Conservation (phyloP, 2,113 vertebrate species). For the Anhinga anhinga region DNA sequence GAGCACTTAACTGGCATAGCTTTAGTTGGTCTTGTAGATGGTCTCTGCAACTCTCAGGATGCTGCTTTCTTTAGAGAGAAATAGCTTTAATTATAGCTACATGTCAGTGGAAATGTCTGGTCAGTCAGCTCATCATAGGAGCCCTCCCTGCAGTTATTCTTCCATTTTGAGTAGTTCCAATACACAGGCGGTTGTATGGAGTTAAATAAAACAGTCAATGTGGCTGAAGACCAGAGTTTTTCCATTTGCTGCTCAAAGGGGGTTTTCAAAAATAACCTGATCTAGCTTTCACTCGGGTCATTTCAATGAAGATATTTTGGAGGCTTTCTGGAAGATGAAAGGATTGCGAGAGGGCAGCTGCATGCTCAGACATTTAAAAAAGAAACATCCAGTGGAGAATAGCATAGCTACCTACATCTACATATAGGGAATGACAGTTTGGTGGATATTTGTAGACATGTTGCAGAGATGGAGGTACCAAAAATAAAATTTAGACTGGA, state of each 20-base stretch:
- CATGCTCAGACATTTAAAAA: not conserved
- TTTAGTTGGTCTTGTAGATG: not conserved
- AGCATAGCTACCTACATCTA: not conserved
- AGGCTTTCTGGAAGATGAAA: not conserved
- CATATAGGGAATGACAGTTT: not conserved
- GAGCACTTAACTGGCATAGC: not conserved
- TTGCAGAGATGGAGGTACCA: not conserved
- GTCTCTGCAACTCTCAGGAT: not conserved
- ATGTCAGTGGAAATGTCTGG: not conserved
- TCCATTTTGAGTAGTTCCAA: not conserved
- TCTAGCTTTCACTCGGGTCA: not conserved
- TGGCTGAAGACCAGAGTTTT: not conserved
- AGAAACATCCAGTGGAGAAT: fast-evolving
- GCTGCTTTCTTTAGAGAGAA: not conserved
- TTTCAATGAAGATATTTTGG: not conserved
- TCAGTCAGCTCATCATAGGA: not conserved
- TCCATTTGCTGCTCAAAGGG: not conserved
- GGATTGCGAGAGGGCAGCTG: not conserved
- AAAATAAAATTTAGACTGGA: slow-evolving; percentile 10
- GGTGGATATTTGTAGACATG: not conserved
- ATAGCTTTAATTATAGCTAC: not conserved
- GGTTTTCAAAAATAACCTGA: slow-evolving; percentile 17
- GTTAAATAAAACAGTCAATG: not conserved
- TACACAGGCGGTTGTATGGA: not conserved
- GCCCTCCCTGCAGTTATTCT: not conserved